Evolutionary conservation across 2,113 vertebrate species (phyloP), one percentile per base, ranked within the genome.

Genomic region (Anguilla rostrata): DNA sequence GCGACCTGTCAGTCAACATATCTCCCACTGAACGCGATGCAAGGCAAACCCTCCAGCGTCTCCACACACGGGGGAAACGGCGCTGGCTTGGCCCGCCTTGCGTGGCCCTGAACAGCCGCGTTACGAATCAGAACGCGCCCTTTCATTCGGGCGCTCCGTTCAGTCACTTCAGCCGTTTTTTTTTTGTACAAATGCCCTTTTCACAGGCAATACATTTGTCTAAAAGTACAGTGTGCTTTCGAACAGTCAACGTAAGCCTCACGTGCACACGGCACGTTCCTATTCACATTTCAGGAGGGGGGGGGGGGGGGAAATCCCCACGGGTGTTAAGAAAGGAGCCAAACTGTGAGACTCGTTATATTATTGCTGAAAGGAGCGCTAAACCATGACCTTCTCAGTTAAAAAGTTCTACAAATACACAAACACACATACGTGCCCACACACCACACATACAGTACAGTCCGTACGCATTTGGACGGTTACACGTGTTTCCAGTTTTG

Each of bases 351-450:
- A 46, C 71, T 60, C 43, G 86, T 84, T 60, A 82, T 66, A 84
- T 80, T 85, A 90, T 90, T 88, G 82, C 78, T 86, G 87, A 85
- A 5, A 20, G 90, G 92, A 26, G 57, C 40, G 6, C 82, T 46
- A 87, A 49, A 43, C 87, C 90, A 90, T 29, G 90, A 89, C 90
- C 91, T 92, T 89, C 87, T 71, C 41, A 18, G 85, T 39, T 56
- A 71, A 90, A 66, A 92, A 91, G 92, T 87, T 90, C 89, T 90
- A 94, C 88, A 93, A 82, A 53, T 14, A 53, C 49, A 53, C 49
- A 14, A 12, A 53, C 11, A 53, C 7, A 53, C 49, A 53, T 14
- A 46, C 43, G 9, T 46, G 9, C 43, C 43, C 43, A 46, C 43
- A 46, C 43, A 1, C 43, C 43, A 46, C 43, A 46, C 43, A 46